These are phyloP conservation scores for Micrasema minimum DNA, from an alignment of 1,140 invertebrate species.

Conservation along the genomic window DNA sequence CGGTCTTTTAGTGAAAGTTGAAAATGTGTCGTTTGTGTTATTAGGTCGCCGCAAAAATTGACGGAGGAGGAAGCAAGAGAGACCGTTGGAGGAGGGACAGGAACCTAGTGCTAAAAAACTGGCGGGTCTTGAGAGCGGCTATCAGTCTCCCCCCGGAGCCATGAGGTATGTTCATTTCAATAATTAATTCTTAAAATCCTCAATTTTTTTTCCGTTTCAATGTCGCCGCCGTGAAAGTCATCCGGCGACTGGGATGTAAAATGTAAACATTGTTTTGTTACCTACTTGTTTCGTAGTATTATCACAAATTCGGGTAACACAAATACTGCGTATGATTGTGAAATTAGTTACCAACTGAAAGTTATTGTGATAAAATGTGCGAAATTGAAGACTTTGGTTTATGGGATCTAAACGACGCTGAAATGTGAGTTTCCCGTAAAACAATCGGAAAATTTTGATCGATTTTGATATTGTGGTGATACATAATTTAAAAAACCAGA, in stretches of 20 bases:
- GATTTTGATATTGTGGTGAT: too few species aligned
- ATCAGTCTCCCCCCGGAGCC: constrained; percentile 53
- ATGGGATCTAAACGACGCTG: too few species aligned
- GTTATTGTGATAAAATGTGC: too few species aligned
- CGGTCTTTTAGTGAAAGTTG: constrained; percentile 46
- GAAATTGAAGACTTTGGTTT: too few species aligned
- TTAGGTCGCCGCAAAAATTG: constrained; percentile 88
- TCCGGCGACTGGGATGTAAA: background rate
- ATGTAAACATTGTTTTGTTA: constrained; percentile 10
- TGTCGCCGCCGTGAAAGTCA: background rate
- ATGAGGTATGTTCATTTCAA: constrained; percentile 45
- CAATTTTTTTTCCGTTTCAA: constrained; percentile 44
- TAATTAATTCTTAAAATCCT: constrained; percentile 27
- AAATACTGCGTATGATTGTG: too few species aligned
- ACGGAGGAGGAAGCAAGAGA: constrained; percentile 78
- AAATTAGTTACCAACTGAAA: too few species aligned
- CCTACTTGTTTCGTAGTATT: background rate
- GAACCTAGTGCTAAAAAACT: constrained; percentile 78
- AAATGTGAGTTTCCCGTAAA: too few species aligned
- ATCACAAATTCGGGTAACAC: background rate
- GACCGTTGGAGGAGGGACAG: constrained; percentile 79
- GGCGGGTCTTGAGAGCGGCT: constrained; percentile 67
- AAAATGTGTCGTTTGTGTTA: constrained; percentile 27
- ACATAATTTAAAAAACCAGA: too few species aligned
- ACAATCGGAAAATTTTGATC: too few species aligned